These are phyloP conservation scores for Syrmaticus mikado DNA, from an alignment of 2,113 vertebrate species.

Conservation along the genomic window DNA sequence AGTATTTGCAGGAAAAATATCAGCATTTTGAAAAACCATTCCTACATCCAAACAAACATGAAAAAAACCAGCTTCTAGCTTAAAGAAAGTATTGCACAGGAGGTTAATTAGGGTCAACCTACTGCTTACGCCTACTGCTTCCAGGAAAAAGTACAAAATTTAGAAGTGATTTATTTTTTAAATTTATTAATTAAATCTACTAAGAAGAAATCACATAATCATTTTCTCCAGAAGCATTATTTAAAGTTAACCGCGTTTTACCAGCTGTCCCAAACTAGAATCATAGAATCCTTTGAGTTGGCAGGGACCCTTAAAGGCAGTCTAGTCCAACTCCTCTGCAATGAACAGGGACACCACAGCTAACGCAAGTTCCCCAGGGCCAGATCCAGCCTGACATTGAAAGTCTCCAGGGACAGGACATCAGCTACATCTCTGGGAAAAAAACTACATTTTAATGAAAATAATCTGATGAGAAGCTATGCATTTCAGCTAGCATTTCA, in stretches of 20 bases:
- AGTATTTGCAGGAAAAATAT: background rate
- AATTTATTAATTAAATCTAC: background rate
- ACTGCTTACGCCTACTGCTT: slow-evolving; percentile 5
- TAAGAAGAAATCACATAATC: background rate
- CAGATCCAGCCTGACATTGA: no score
- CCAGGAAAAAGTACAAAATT: slow-evolving; percentile 23
- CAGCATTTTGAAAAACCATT: background rate
- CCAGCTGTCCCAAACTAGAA: background rate
- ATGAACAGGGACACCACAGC: no score
- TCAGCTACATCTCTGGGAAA: no score
- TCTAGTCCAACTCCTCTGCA: no score
- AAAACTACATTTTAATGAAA: background rate
- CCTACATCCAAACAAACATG: background rate
- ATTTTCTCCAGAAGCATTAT: background rate
- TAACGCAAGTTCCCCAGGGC: no score
- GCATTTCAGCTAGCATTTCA: background rate
- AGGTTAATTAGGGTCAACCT: slow-evolving; percentile 18
- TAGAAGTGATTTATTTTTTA: background rate
- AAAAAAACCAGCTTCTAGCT: background rate
- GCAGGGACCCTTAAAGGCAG: no score
- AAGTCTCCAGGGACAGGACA: no score
- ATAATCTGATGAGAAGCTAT: background rate
- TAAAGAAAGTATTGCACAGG: slow-evolving; percentile 39
- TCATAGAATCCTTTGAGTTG: no score
- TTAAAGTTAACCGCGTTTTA: background rate